These are phyloP conservation scores for Sepiola atlantica DNA, from an alignment of 2,888 invertebrate species.

Conservation along the genomic window DNA sequence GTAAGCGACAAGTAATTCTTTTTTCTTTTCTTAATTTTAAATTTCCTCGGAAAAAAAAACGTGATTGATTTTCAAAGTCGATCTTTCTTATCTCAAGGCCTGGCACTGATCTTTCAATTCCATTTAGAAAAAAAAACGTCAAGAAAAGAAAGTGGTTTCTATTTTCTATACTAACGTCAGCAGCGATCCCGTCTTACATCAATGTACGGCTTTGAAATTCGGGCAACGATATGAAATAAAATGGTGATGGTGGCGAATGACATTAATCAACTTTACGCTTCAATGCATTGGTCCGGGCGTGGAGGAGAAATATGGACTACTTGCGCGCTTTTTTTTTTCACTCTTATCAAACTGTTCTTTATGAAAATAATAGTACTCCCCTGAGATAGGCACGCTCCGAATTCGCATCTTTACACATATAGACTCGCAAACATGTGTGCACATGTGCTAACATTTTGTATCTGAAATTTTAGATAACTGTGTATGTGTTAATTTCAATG, in stretches of 20 bases:
- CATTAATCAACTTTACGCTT: slow-evolving; percentile 18
- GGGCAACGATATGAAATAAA: neutral
- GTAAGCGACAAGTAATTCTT: neutral
- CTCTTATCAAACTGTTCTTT: neutral
- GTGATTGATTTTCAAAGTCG: neutral
- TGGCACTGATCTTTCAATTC: slow-evolving; percentile 18
- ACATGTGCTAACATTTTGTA: neutral
- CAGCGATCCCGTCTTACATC: neutral
- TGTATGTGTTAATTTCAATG: too few relatives aligned
- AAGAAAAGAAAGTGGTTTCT: neutral
- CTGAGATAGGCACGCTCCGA: too few relatives aligned
- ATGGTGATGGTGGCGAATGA: neutral
- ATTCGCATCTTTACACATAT: too few relatives aligned
- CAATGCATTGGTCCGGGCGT: neutral
- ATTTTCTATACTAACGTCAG: too few relatives aligned
- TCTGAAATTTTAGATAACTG: too few relatives aligned
- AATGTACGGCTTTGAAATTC: neutral
- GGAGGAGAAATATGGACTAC: neutral
- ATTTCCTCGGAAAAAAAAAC: neutral
- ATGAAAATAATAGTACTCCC: neutral
- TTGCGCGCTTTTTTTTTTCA: neutral
- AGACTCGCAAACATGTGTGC: neutral
- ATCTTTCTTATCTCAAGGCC: neutral
- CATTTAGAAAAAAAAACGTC: neutral
- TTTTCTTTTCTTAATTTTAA: too few relatives aligned